Evolutionary conservation across 2,113 vertebrate genomes (phyloP).

Genomic region (Hyla sarda): DNA sequence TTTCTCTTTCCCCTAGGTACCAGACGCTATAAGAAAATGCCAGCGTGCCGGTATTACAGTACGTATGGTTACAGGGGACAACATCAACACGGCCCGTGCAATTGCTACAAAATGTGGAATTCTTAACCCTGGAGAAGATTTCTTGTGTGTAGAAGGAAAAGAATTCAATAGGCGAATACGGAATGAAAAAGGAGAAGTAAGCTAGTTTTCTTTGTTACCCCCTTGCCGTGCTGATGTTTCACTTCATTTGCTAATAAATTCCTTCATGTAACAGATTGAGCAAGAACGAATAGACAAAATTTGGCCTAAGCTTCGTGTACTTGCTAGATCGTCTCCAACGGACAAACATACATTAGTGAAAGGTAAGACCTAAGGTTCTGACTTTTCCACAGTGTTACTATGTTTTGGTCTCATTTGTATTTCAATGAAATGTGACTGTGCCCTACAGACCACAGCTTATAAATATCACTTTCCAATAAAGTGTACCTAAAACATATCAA

Average conservation of each 20-base stretch:
- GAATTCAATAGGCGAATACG: slow-evolving; percentile 98
- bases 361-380: slow-evolving; percentile 75
- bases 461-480: no score
- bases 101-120: slow-evolving; percentile 96
- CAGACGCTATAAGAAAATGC: slow-evolving; percentile 96
- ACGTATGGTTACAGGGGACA: slow-evolving; percentile 98
- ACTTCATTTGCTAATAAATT: not conserved
- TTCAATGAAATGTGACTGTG: not conserved
- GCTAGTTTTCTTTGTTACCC: not conserved
- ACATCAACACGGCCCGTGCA: slow-evolving; percentile 97
- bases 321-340: slow-evolving; percentile 97
- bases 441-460: not conserved
- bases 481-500: no score
- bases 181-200: slow-evolving; percentile 98
- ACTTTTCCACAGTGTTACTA: not conserved
- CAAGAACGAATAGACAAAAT: slow-evolving; percentile 98
- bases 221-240: not conserved
- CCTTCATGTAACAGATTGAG: slow-evolving; percentile 85
- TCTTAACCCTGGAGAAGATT: slow-evolving; percentile 93
- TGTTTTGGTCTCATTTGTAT: not conserved
- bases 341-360: slow-evolving; percentile 98
- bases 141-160: slow-evolving; percentile 95
- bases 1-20: slow-evolving; percentile 77
- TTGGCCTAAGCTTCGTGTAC: slow-evolving; percentile 97
- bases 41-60: slow-evolving; percentile 97